Base-by-base conservation (phyloP, 2,888 invertebrate genomes). In the Cheilosia vernalis region DNA sequence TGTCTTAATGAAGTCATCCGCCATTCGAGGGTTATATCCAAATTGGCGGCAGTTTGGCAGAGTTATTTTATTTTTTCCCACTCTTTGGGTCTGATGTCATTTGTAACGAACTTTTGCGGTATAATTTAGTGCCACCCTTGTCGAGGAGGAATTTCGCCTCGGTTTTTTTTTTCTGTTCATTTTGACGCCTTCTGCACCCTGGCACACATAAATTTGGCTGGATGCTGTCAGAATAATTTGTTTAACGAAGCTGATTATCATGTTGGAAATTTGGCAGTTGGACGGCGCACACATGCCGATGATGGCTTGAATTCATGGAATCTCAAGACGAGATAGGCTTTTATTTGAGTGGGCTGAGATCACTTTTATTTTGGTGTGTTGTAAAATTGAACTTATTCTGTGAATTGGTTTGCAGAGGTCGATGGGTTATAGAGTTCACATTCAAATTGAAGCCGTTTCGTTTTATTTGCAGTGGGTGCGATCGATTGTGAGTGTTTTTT, bases 161-260 rank as follows among this genome's bases (percentile, higher is more conserved):
- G 6, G 19, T 66, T 55, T 49, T 78, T 83, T 30, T 7, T 9
- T 27, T 27, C 5, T 9, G 9, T 30, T 30, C 27, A 67, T 64
- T 47, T 67, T 69, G 42, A 79, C 79, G 83, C 83, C 84, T 80
- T 74, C 60, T 69, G 47, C 44, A 44, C 56, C 37, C 24, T 4
- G 10, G 63, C 58, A 40, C 72, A 78, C 67, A 83, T 80, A 84
- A 84, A 84, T 84, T 84, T 80, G 60, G 63, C 80, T 80, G 74
- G 42, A 13, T 42, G 80, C 64, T 84, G 80, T 84, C 80, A 76
- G 69, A 80, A 80, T 80, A 84, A 84, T 84, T 80, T 84, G 80
- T 76, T 84, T 70, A 84, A 84, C 80, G 80, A 74, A 76, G 53
- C 69, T 74, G 74, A 80, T 76, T 79, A 79, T 67, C 51, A 42